Evolutionary conservation across 1,140 invertebrate species (phyloP).

Genomic region (Chironomus striatipennis): DNA sequence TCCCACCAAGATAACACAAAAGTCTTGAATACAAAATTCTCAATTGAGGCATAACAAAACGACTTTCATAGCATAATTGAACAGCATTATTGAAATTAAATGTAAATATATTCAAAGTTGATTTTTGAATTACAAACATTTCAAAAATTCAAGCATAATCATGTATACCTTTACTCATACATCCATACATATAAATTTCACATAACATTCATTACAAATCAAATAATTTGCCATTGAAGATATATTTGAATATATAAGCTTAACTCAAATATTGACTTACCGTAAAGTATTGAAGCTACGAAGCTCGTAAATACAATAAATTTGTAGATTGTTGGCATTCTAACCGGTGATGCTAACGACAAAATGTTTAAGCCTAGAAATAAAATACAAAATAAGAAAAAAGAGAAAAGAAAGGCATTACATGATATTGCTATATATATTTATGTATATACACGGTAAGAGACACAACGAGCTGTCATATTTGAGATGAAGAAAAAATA

Average conservation of each 20-base stretch:
- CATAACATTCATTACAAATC: neutral
- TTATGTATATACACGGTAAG: neutral
- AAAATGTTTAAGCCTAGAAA: neutral
- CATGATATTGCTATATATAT: neutral
- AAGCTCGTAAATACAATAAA: conserved; percentile 15
- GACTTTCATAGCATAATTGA: conserved; percentile 13
- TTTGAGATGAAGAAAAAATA: neutral
- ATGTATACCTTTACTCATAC: too few species aligned
- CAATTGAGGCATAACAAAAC: neutral
- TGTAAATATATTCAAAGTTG: conserved; percentile 14
- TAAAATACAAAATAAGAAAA: neutral
- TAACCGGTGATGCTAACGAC: neutral
- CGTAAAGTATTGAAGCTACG: conserved; percentile 22
- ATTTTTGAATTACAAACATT: conserved; percentile 9
- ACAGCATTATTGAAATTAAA: neutral
- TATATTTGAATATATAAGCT: conserved; percentile 16
- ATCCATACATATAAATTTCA: neutral
- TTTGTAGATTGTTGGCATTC: conserved; percentile 14
- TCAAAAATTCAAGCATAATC: neutral
- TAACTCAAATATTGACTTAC: conserved; percentile 13
- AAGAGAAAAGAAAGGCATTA: neutral
- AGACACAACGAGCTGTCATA: conserved; percentile 6
- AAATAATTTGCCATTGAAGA: conserved; percentile 12
- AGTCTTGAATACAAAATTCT: neutral
- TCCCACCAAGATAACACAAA: too few species aligned